Evolutionary conservation across 2,797 vertebrate species (phyloP).

Genomic region (Anabas testudineus): DNA sequence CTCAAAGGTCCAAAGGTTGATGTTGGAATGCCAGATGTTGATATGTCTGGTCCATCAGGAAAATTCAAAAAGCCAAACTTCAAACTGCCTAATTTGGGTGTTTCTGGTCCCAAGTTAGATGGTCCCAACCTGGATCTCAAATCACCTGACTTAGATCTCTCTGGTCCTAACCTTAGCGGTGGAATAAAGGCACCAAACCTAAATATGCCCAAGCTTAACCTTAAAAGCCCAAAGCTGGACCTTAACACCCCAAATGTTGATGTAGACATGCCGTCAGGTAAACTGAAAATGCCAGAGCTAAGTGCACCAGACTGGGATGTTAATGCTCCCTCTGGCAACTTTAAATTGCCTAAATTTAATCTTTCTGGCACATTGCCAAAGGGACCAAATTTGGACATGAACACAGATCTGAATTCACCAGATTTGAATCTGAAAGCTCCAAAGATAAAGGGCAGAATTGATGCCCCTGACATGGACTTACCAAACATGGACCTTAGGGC

Average conservation of each 20-base stretch:
- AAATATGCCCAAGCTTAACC: slow-evolving; percentile 35
- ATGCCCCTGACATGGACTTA: slow-evolving; percentile 48
- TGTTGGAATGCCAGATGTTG: slow-evolving; percentile 27
- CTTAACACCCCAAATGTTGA: slow-evolving; percentile 39
- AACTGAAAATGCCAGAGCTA: slow-evolving; percentile 65
- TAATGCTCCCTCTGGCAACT: slow-evolving; percentile 51
- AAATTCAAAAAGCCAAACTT: slow-evolving; percentile 71
- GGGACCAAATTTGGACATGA: slow-evolving; percentile 44
- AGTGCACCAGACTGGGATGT: slow-evolving; percentile 58
- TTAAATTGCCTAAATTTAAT: slow-evolving; percentile 58
- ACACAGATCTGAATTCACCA: slow-evolving; percentile 57
- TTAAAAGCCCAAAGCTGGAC: slow-evolving; percentile 52
- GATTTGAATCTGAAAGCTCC: slow-evolving; percentile 62
- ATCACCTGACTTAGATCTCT: slow-evolving; percentile 51
- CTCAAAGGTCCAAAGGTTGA: slow-evolving; percentile 46
- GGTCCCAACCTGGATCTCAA: slow-evolving; percentile 44
- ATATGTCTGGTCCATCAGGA: slow-evolving; percentile 52
- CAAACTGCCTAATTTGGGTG: slow-evolving; percentile 2
- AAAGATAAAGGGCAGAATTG: slow-evolving; percentile 59
- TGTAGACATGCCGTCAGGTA: slow-evolving; percentile 49
- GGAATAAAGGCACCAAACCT: slow-evolving; percentile 58
- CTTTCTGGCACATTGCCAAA: slow-evolving; percentile 55
- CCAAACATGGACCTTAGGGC: slow-evolving; percentile 54
- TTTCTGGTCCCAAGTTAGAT: slow-evolving; percentile 62
- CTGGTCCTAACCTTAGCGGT: slow-evolving; percentile 64